Base-by-base conservation (phyloP, 2,888 invertebrate species). In the Synanthedon tipuliformis region DNA sequence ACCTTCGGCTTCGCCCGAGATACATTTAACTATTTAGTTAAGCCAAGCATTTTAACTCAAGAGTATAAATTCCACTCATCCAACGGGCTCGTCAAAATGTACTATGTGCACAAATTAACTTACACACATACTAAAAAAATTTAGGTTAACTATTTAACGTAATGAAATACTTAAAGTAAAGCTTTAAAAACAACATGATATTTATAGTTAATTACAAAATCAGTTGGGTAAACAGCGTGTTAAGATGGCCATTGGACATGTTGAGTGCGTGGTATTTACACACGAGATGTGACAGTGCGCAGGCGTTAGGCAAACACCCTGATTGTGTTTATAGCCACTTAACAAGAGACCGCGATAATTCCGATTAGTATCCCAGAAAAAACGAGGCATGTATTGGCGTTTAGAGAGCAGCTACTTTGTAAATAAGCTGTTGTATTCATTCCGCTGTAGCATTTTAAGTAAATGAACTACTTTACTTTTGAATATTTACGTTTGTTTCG, bases 251-350 rank as follows among this genome's bases (percentile, higher is more conserved):
- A 49, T 23, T 49, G 49, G 23, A 49, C 49, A 45, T 12, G 15
- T 15, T 49, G 12, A 18, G 77, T 78, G 78, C 72, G 64, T 66
- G 58, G 55, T 82, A 71, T 84, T 80, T 77, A 78, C 77, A 72
- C 68, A 65, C 61, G 68, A 72, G 69, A 73, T 68, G 76, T 75
- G 79, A 73, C 72, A 72, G 75, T 73, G 78, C 79, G 80, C 82
- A 69, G 75, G 78, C 85, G 76, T 78, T 70, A 55, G 55, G 65
- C 77, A 85, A 86, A 86, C 78, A 84, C 61, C 57, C 74, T 71
- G 78, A 84, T 82, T 87, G 85, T 87, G 86, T 87, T 86, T 87
- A 87, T 82, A 79, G 86, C 83, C 85, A 87, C 79, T 87, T 87
- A 87, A 87, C 86, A 69, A 77, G 68, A 69, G 59, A 63, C 75